A percentile compares a stretch with the other conserved stretches of the same genome.
These are phyloP conservation scores for Columba janthina DNA, from an alignment of 2,113 vertebrate genomes.

Conservation along the genomic window DNA sequence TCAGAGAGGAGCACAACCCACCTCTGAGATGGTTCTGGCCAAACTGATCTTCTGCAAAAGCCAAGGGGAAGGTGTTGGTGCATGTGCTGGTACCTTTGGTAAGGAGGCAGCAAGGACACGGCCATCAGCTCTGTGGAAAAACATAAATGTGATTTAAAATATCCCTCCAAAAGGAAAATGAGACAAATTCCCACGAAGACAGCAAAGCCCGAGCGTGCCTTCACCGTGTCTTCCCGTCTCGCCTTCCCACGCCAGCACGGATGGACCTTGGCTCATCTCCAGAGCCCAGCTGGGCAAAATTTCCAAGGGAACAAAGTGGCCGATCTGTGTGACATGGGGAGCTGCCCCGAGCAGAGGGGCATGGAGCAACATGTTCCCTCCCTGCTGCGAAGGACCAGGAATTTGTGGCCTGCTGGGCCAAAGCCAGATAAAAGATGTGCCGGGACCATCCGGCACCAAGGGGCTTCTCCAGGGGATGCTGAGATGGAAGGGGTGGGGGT, in stretches of 20 bases:
- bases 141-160: background rate
- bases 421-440: background rate
- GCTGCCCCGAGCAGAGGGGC: background rate
- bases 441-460: fast-evolving
- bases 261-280: background rate
- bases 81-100: fast-evolving
- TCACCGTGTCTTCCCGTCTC: background rate
- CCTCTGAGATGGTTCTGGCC: background rate
- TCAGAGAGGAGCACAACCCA: background rate
- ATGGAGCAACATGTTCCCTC: background rate
- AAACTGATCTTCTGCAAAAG: background rate
- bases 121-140: background rate
- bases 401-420: background rate
- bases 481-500: background rate
- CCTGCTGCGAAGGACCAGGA: background rate
- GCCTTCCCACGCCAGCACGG: background rate
- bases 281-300: background rate
- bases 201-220: background rate
- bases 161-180: background rate
- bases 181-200: background rate
- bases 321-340: background rate
- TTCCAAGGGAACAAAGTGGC: background rate
- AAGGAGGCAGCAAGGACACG: background rate
- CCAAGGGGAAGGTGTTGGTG: fast-evolving
- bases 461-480: background rate